Evolutionary conservation across 2,797 vertebrate species (phyloP).

Genomic region (Acrossocheilus wenchowensis): DNA sequence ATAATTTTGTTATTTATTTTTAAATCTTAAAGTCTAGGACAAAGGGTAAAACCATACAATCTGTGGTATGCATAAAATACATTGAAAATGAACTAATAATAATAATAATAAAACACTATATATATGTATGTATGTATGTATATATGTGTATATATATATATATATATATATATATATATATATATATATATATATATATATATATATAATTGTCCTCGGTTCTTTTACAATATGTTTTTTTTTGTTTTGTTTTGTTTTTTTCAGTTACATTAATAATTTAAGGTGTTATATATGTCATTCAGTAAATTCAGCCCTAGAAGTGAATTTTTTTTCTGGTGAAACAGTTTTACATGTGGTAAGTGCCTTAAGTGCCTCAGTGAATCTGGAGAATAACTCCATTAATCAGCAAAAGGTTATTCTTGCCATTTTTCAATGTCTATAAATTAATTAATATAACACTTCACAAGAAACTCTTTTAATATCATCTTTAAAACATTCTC

Average conservation of each 20-base stretch:
- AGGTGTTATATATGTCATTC: not conserved
- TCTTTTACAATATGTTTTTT: not conserved
- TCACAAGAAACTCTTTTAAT: constrained; percentile 20
- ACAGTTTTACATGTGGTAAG: constrained; percentile 5
- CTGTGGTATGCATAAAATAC: not conserved
- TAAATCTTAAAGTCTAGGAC: not conserved
- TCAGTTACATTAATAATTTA: not conserved
- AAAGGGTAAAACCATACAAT: not conserved
- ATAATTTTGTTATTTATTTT: not conserved
- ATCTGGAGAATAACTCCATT: constrained; percentile 30
- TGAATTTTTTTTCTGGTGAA: not conserved
- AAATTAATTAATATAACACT: constrained; percentile 36
- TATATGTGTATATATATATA: too few species aligned
- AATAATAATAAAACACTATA: not conserved
- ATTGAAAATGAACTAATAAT: not conserved
- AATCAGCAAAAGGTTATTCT: constrained; percentile 43
- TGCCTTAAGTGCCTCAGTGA: constrained; percentile 20
- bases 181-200: too few species aligned
- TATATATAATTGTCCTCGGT: not conserved
- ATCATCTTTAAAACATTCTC: not conserved
- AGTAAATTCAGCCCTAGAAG: constrained; percentile 26
- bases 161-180: too few species aligned
- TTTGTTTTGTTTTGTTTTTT: too few species aligned
- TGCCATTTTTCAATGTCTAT: constrained; percentile 34
- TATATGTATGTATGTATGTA: too few species aligned